Evolutionary conservation across 53 echinoderm and acorn worm species (phyloP).

Genomic region (Glandiceps talaboti): DNA sequence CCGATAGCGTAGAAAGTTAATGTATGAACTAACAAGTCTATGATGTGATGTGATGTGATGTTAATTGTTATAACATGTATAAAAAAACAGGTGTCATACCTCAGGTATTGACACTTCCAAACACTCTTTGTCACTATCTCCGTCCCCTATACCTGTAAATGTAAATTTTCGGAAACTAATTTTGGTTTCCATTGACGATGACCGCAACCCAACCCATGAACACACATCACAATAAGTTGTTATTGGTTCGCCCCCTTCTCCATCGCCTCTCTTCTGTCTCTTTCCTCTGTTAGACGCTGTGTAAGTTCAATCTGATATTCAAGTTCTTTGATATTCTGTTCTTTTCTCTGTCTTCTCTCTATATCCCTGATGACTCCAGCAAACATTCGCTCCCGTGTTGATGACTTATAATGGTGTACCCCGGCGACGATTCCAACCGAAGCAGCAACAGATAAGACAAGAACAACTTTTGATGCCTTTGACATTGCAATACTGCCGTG

Average conservation of each 20-base stretch:
- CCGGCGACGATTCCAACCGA: slow-evolving; percentile 49
- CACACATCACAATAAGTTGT: no score
- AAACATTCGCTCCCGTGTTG: slow-evolving; percentile 40
- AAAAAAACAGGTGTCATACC: no score
- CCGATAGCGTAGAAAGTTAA: no score
- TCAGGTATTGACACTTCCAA: neutral
- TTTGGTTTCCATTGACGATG: neutral
- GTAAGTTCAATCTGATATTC: slow-evolving; percentile 71
- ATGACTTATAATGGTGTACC: slow-evolving; percentile 65
- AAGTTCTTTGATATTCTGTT: slow-evolving; percentile 53
- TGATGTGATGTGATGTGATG: no score
- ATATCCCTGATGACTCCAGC: slow-evolving; percentile 76
- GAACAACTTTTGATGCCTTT: slow-evolving; percentile 52
- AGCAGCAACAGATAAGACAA: slow-evolving; percentile 50
- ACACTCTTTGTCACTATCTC: neutral
- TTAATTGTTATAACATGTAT: no score
- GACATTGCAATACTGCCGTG: no score
- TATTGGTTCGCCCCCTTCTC: no score
- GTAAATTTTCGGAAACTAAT: neutral
- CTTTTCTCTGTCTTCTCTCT: slow-evolving; percentile 72
- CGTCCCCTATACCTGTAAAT: neutral
- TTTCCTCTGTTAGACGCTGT: slow-evolving; percentile 42
- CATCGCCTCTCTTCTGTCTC: slow-evolving; percentile 22
- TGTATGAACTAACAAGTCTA: no score
- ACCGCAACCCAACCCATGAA: no score